Percentiles rank a stretch among this genome's conserved stretches.
Conservation (phyloP, 2,888 invertebrate genomes). For the Rotaria macrura region DNA sequence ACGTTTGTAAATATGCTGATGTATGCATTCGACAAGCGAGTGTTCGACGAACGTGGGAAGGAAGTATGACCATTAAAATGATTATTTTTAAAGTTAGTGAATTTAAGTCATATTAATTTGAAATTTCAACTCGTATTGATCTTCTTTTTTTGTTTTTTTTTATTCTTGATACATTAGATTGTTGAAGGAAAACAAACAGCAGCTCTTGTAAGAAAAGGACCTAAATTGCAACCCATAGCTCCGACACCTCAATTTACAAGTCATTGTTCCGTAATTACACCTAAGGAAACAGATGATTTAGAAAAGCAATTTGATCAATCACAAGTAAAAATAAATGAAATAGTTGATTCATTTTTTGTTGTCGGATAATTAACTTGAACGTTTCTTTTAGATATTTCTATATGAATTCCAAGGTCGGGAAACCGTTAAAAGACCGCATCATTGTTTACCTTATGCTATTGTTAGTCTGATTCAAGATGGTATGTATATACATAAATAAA, state of each 20-base stretch:
- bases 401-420: constrained; percentile 22
- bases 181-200: constrained; percentile 30
- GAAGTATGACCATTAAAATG: constrained; percentile 27
- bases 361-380: no score
- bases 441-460: constrained; percentile 30
- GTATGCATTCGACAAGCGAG: constrained; percentile 22
- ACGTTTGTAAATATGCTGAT: constrained; percentile 31
- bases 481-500: neutral
- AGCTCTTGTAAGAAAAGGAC: constrained; percentile 30
- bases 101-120: no score
- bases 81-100: constrained; percentile 28
- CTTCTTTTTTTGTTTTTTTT: no score
- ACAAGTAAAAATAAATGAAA: neutral
- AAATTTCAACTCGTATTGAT: no score
- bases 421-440: constrained; percentile 23
- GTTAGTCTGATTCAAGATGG: constrained; percentile 23
- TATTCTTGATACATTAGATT: neutral
- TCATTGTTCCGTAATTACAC: constrained; percentile 27
- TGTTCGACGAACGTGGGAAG: constrained; percentile 17
- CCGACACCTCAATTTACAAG: constrained; percentile 27
- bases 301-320: constrained; percentile 32
- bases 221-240: constrained; percentile 26
- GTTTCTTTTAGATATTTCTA: constrained; percentile 22
- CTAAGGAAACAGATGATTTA: constrained; percentile 26
- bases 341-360: no score